phyloP scores from a whole-genome alignment of 2,888 invertebrate genomes.

The Zelleria hepariella region DNA sequence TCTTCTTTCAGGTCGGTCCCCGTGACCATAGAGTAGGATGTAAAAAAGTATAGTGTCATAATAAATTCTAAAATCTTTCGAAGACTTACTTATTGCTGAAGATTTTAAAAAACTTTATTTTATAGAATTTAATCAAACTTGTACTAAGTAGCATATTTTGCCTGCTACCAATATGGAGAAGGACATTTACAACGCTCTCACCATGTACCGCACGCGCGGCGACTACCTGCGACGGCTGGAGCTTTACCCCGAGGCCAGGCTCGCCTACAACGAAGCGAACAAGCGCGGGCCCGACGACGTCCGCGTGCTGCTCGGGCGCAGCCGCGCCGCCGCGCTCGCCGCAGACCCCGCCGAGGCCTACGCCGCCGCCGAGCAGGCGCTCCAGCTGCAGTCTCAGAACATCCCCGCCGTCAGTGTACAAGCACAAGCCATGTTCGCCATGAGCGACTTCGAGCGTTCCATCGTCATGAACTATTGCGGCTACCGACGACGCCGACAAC shows the following conservation, averaged over 20 bases:
- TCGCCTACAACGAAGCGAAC: conserved; percentile 54
- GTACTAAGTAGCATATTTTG: too few relatives aligned
- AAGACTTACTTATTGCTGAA: too few relatives aligned
- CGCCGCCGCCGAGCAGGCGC: conserved; percentile 54
- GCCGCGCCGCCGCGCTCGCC: conserved; percentile 57
- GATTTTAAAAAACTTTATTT: too few relatives aligned
- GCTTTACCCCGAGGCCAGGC: conserved; percentile 58
- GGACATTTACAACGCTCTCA: conserved; percentile 46
- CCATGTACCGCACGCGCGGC: conserved; percentile 59
- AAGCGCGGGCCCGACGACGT: conserved; percentile 46
- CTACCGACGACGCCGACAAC: conserved; percentile 39
- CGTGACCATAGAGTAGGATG: too few relatives aligned
- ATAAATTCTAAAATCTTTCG: too few relatives aligned
- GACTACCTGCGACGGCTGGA: conserved; percentile 54
- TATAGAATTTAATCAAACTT: too few relatives aligned
- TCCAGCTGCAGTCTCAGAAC: conserved; percentile 49
- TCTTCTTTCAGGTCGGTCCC: too few relatives aligned
- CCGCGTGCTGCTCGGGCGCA: conserved; percentile 48
- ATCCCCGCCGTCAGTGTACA: conserved; percentile 62
- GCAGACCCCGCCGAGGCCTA: conserved; percentile 55
- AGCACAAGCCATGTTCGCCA: conserved; percentile 57
- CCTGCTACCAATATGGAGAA: too few relatives aligned
- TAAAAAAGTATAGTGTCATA: too few relatives aligned
- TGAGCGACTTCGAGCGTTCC: conserved; percentile 60
- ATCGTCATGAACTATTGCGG: conserved; percentile 62